Conservation (phyloP, 1,140 invertebrate species). For the Hypsibius dujardini region DNA sequence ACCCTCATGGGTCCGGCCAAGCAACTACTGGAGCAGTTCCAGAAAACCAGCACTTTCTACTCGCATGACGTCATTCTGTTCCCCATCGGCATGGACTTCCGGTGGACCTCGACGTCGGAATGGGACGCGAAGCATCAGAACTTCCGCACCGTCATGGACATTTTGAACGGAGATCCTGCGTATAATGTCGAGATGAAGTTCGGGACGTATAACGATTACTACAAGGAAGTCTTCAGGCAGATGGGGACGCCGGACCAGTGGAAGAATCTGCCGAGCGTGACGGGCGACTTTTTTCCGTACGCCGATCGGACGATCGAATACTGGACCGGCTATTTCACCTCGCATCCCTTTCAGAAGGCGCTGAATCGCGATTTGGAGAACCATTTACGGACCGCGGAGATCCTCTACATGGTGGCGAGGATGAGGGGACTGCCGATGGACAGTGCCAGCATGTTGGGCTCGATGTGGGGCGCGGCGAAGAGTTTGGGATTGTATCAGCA, state of each 20-base stretch:
- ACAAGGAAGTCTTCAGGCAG: constrained; percentile 44
- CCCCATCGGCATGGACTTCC: constrained; percentile 75
- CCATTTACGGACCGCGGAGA: constrained; percentile 64
- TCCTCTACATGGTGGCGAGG: constrained; percentile 55
- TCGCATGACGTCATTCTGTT: constrained; percentile 72
- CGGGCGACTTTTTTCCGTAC: constrained; percentile 91
- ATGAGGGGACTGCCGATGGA: not conserved
- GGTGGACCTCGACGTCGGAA: constrained; percentile 63
- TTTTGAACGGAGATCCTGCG: not conserved
- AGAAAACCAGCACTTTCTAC: constrained; percentile 63
- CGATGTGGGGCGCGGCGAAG: constrained; percentile 21
- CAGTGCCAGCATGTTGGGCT: not conserved
- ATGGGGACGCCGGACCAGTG: constrained; percentile 22
- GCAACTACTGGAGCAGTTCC: constrained; percentile 64
- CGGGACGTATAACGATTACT: constrained; percentile 75
- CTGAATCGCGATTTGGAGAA: constrained; percentile 67
- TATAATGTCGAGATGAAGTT: constrained; percentile 58
- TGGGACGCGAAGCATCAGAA: constrained; percentile 82
- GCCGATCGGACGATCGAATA: constrained; percentile 86
- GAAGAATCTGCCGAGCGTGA: constrained; percentile 55
- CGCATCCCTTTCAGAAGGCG: constrained; percentile 75
- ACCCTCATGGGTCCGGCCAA: no score
- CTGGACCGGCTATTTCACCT: constrained; percentile 90
- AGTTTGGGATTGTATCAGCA: constrained; percentile 71
- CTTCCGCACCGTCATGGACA: constrained; percentile 53